Percentiles rank a stretch among this genome's conserved stretches.
These are phyloP conservation scores for Xestia c-nigrum DNA, from an alignment of 2,888 invertebrate species.

Conservation along the genomic window DNA sequence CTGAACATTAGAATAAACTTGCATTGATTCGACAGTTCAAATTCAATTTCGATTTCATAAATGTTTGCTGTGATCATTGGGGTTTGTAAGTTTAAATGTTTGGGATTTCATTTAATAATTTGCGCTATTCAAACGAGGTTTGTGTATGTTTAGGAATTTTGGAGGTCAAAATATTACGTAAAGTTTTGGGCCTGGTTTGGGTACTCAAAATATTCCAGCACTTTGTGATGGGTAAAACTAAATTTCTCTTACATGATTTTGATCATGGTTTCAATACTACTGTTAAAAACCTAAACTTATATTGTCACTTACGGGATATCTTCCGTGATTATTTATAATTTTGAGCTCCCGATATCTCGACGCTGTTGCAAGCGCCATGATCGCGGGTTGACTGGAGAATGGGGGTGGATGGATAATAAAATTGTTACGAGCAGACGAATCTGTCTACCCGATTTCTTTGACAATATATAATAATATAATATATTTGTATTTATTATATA, in stretches of 20 bases:
- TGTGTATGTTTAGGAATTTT: conserved; percentile 46
- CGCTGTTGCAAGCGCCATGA: too few relatives aligned
- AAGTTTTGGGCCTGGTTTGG: conserved; percentile 5
- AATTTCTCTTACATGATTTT: not conserved
- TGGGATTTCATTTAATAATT: conserved; percentile 57
- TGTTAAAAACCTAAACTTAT: too few relatives aligned
- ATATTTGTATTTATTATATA: too few relatives aligned
- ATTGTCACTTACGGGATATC: too few relatives aligned
- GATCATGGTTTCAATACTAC: too few relatives aligned
- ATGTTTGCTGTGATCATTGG: conserved; percentile 52
- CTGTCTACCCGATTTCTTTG: too few relatives aligned
- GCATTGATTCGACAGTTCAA: conserved; percentile 63
- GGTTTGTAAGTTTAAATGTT: conserved; percentile 59
- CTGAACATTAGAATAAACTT: conserved; percentile 73
- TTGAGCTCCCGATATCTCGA: too few relatives aligned
- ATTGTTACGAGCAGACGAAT: too few relatives aligned
- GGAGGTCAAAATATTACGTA: conserved; percentile 1
- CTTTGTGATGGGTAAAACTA: not conserved
- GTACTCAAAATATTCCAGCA: not conserved
- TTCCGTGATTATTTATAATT: too few relatives aligned
- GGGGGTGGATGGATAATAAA: too few relatives aligned
- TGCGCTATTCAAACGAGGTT: conserved; percentile 38
- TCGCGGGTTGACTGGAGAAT: too few relatives aligned
- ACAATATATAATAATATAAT: too few relatives aligned
- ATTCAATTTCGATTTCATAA: conserved; percentile 57